Evolutionary conservation across 2,797 vertebrate species (phyloP).

Genomic region (Pseudochirops cupreus): DNA sequence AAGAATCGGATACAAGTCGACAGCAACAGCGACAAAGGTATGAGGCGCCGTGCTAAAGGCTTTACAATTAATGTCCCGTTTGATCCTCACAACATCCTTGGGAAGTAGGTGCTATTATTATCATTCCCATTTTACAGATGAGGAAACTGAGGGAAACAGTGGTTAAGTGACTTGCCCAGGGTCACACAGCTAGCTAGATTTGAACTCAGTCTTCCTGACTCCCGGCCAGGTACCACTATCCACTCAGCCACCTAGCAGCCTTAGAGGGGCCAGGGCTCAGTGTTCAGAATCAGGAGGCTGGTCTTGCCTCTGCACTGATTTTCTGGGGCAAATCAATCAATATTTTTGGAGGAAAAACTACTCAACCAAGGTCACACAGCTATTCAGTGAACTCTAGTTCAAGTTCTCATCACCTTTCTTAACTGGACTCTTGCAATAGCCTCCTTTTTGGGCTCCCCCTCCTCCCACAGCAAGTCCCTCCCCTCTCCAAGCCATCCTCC

Average conservation of each 20-base stretch:
- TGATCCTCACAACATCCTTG: neutral
- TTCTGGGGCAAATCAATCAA: neutral
- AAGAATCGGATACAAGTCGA: neutral
- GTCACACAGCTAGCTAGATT: neutral
- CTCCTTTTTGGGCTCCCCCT: neutral
- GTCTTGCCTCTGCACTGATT: neutral
- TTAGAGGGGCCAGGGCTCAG: neutral
- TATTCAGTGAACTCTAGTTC: neutral
- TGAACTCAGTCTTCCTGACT: neutral
- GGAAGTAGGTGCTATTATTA: neutral
- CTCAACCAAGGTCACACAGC: neutral
- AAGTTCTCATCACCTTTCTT: neutral
- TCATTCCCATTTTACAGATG: neutral
- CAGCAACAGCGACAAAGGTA: neutral
- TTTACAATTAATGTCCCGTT: neutral
- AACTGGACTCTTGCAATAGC: neutral
- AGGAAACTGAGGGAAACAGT: neutral
- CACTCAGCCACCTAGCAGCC: neutral
- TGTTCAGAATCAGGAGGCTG: neutral
- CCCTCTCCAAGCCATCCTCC: neutral
- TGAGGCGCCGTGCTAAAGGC: neutral
- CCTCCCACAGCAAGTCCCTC: neutral
- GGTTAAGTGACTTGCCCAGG: neutral
- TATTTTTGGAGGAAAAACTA: neutral
- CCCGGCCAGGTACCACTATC: neutral